A percentile compares a stretch with the other conserved stretches of the same genome.
Conservation (phyloP, 2,797 vertebrate genomes). For the Falco rusticolus region DNA sequence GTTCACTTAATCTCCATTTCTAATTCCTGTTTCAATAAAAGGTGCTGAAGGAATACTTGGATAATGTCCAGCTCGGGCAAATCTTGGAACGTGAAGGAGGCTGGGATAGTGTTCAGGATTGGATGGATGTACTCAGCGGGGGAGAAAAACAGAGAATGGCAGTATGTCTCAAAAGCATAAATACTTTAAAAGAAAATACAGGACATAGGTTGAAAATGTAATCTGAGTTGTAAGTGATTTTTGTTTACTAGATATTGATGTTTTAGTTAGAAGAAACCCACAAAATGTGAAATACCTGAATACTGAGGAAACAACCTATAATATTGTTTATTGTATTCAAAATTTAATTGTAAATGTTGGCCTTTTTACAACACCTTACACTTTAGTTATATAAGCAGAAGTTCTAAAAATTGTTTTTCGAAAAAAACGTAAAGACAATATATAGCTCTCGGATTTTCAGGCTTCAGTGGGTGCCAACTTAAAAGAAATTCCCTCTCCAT, state of each 20-base stretch:
- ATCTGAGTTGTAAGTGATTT: neutral
- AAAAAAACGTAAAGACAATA: neutral
- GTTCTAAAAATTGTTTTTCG: neutral
- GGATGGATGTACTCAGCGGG: conserved; percentile 99
- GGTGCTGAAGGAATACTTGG: conserved; percentile 96
- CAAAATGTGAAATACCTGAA: neutral
- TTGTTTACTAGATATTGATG: neutral
- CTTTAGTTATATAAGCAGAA: neutral
- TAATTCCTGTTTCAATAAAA: conserved; percentile 66
- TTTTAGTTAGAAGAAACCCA: neutral
- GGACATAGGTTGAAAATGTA: neutral
- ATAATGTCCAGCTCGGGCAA: conserved; percentile 94
- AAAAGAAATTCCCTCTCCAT: neutral
- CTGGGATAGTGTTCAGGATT: conserved; percentile 95
- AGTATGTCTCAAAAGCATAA: conserved; percentile 76
- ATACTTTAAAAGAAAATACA: neutral
- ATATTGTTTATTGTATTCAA: neutral
- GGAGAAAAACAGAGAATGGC: conserved; percentile 99
- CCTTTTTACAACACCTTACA: neutral
- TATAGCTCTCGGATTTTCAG: neutral
- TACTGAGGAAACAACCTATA: neutral
- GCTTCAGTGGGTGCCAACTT: neutral
- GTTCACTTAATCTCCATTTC: neutral
- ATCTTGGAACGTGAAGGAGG: conserved; percentile 93
- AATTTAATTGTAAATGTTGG: neutral